Base-by-base conservation (phyloP, 2,888 invertebrate species). In the Bedellia somnulentella region DNA sequence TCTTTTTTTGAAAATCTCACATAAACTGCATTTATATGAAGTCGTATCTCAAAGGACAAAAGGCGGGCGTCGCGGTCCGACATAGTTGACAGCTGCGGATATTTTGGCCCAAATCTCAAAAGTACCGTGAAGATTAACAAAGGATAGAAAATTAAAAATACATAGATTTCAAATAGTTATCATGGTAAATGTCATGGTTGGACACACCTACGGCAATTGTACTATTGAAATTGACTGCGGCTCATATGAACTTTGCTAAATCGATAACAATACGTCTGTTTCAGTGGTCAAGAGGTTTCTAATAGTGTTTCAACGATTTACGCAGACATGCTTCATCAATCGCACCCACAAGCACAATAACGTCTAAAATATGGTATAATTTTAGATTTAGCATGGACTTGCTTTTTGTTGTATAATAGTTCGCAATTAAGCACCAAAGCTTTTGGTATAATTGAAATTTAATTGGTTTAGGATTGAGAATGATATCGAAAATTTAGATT, bases 1-100 rank as follows among this genome's bases (percentile, higher is more conserved):
- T 56, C 50, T 54, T 60, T 61, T 36, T 62, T 64, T 57, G 56
- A 52, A 47, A 53, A 60, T 60, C 68, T 62, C 73, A 58, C 62
- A 68, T 68, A 73, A 71, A 73, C 60, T 68, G 60, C 67, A 55
- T 68, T 73, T 70, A 70, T 73, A 71, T 75, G 67, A 71, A 73
- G 70, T 73, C 66, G 68, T 70, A 63, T 62, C 55, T 44, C 24
- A 33, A 46, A 46, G 58, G 57, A 73, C 71, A 75, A 73, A n/a
- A 59, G 53, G 54, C 46, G 45, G 9, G 52, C 58, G 60, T 60
- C 61, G 53, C 46, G 47, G 62, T 55, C 61, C 61, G 47, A 67
- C 52, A 57, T 55, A 49, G 52, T 46, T 59, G 71, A 63, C 75
- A 75, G 75, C 75, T 75, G 73, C 64, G 52, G 41, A 51, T 49